Base-by-base conservation (phyloP, 2,113 vertebrate genomes). In the Sclerurus mexicanus region DNA sequence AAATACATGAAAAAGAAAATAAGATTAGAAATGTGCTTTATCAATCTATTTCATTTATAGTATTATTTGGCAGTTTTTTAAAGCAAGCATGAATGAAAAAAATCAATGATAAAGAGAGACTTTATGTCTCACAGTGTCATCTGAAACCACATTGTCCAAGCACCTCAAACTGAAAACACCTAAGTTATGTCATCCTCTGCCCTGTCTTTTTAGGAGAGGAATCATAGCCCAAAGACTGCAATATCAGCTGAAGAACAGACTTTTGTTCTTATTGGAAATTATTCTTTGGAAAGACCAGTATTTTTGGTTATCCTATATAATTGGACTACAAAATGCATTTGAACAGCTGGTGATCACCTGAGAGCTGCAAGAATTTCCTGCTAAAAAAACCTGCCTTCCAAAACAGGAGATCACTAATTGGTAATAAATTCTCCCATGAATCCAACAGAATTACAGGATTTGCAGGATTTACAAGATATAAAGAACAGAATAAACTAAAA, bases 301-400 rank as follows among this genome's bases (percentile, higher is more conserved):
- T 55, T 92, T 92, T 94, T 75, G 40, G 63, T 87, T 81, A 84
- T 84, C 47, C 56, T 69, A 9, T 67, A 28, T 49, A 89, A 91
- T 74, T 87, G 75, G 47, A 47, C 67, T 85, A 47, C 55, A 75
- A 92, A 91, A 81, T 49, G 37, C 44, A 64, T 78, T 90, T 81
- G 47, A 90, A 92, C 68, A 92, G 88, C 80, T 86, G 86, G 59
- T 74, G 50, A 93, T 88, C 86, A 86, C 44, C 80, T 66, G 39
- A 94, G 69, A 95, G 33, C 62, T 77, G 33, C 53, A 64, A 85
- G 81, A 87, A 91, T 83, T 95, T 93, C 60, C 75, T 90, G 55
- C 77, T 93, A 86, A 68, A n/a, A 68, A 77, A 86, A 90, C 77
- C 25, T 77, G 27, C 40, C 16, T 87, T 90, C 68, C 69, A 59